Percentiles rank a stretch among this genome's conserved stretches.
Evolutionary conservation across 2,797 vertebrate species (phyloP).

Genomic region (Gallinago solitaria): DNA sequence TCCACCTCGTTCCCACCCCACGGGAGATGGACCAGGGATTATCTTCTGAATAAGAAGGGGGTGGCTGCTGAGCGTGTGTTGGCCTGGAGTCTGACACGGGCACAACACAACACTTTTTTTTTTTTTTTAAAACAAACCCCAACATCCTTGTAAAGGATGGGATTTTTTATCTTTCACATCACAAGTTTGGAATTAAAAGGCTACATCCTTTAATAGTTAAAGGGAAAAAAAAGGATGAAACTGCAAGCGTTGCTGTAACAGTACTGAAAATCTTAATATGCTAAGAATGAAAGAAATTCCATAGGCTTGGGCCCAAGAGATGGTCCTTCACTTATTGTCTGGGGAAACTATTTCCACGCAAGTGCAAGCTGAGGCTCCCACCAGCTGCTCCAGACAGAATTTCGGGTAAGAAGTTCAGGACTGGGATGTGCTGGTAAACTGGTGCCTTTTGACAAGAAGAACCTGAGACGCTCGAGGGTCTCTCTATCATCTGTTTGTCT

Average conservation of each 20-base stretch:
- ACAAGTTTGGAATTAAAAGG: neutral
- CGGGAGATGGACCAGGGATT: neutral
- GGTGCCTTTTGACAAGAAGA: neutral
- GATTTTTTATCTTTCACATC: neutral
- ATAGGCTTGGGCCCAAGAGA: neutral
- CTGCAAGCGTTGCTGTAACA: neutral
- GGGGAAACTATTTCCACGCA: neutral
- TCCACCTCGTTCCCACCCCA: rapidly evolving
- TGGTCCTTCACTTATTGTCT: neutral
- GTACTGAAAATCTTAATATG: neutral
- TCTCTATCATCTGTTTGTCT: neutral
- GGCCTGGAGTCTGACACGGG: neutral
- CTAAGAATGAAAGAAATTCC: neutral
- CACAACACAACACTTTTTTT: too few species aligned
- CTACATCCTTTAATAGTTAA: neutral
- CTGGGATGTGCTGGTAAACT: neutral
- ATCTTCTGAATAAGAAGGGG: too few species aligned
- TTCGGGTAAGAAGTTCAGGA: neutral
- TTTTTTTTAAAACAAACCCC: neutral
- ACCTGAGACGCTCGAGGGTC: neutral
- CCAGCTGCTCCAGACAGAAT: neutral
- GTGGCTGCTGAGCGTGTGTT: neutral
- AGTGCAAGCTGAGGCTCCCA: neutral
- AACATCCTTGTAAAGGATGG: neutral
- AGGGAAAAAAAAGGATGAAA: neutral